Conservation (phyloP, 2,113 vertebrate genomes). For the Dolichallabes microphthalmus region DNA sequence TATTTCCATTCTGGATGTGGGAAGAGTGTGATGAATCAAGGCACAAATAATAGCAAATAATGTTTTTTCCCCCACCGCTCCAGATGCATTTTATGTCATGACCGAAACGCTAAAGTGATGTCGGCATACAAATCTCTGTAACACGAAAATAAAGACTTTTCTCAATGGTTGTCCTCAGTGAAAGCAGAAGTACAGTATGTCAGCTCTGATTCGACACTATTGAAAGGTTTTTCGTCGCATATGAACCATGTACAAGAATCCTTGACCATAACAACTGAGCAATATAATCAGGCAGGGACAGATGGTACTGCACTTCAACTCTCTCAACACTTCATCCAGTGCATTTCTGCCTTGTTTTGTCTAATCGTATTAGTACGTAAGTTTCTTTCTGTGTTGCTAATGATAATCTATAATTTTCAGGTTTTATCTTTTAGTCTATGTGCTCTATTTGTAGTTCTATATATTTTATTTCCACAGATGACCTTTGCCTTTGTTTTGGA, state of each 20-base stretch:
- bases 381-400: neutral
- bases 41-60: neutral
- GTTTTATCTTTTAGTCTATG: neutral
- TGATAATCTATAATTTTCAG: too few relatives aligned
- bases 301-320: neutral
- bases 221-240: neutral
- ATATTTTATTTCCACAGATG: neutral
- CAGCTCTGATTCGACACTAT: neutral
- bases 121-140: conserved; percentile 12
- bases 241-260: neutral
- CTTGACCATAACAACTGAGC: neutral
- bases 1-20: conserved; percentile 6
- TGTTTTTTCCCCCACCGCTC: neutral
- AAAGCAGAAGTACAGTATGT: neutral
- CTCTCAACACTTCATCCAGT: neutral
- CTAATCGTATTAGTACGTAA: neutral
- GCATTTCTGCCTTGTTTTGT: neutral
- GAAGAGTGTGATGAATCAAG: conserved; percentile 6
- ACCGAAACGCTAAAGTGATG: neutral
- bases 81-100: neutral
- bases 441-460: neutral
- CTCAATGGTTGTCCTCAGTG: neutral
- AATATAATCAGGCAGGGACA: neutral
- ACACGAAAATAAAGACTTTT: neutral
- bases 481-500: neutral